Conservation (phyloP, 2,113 vertebrate genomes). For the Apaloderma vittatum region DNA sequence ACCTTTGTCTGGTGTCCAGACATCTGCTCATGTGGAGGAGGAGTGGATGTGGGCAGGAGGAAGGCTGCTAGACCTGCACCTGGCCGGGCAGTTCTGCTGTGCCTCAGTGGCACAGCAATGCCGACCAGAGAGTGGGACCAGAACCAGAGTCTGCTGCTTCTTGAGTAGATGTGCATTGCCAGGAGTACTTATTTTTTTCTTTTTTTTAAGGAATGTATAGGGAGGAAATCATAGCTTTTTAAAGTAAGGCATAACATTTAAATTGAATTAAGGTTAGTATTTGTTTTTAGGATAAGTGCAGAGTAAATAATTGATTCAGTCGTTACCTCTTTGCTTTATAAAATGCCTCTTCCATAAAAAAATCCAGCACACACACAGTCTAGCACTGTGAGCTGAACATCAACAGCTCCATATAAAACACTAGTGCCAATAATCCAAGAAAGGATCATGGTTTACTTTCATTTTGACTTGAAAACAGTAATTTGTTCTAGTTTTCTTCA, state of each 20-base stretch:
- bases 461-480: neutral
- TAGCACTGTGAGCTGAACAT: neutral
- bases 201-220: neutral
- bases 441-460: neutral
- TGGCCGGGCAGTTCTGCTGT: fast-evolving
- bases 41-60: neutral
- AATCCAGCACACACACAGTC: neutral
- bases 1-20: neutral
- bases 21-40: fast-evolving
- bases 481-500: neutral
- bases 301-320: neutral
- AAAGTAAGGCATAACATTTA: neutral
- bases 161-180: neutral
- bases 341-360: neutral
- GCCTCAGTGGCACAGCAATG: fast-evolving
- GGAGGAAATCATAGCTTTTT: neutral
- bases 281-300: neutral
- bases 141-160: neutral
- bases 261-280: neutral
- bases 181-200: neutral
- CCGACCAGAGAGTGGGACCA: neutral
- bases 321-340: neutral
- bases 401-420: neutral
- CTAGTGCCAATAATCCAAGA: neutral
- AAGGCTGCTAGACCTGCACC: neutral